These are phyloP conservation scores for Chamaetylas fuelleborni DNA, from an alignment of 2,113 vertebrate genomes.

Conservation along the genomic window DNA sequence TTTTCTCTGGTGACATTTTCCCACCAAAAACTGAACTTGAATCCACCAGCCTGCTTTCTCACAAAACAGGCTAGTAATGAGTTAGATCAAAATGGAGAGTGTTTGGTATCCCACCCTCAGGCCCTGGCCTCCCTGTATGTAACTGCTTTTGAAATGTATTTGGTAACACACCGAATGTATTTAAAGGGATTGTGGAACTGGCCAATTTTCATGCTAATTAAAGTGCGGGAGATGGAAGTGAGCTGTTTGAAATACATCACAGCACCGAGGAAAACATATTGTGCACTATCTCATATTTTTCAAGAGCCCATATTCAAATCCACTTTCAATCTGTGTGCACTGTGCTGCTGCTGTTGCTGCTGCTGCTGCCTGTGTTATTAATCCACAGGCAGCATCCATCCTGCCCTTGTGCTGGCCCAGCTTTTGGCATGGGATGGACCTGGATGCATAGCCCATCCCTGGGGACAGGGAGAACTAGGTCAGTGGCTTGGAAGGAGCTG, in stretches of 20 bases:
- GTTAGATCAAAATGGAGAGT: constrained; percentile 7
- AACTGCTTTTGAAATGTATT: constrained; percentile 48
- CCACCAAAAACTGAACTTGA: background rate
- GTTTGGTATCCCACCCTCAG: background rate
- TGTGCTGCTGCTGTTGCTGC: background rate
- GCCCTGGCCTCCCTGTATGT: background rate
- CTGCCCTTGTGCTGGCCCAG: background rate
- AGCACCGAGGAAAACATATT: constrained; percentile 61
- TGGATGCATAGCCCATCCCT: background rate
- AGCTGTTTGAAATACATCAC: constrained; percentile 64
- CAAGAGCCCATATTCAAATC: constrained; percentile 63
- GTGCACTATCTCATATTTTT: constrained; percentile 52
- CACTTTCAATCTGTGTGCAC: constrained; percentile 27
- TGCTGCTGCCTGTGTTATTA: background rate
- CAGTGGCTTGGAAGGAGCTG: constrained; percentile 10
- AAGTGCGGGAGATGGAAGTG: constrained; percentile 59
- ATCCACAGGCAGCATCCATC: background rate
- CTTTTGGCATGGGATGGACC: background rate
- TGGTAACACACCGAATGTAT: constrained; percentile 38
- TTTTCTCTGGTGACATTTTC: background rate
- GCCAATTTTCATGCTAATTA: constrained; percentile 67
- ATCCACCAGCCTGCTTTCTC: background rate
- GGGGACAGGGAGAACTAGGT: constrained; percentile 33
- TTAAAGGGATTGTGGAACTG: constrained; percentile 62
- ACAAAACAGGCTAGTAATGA: background rate